Evolutionary conservation across 2,113 vertebrate genomes (phyloP), one percentile per base, ranked within the genome.

Genomic region (Enhydra lutris): DNA sequence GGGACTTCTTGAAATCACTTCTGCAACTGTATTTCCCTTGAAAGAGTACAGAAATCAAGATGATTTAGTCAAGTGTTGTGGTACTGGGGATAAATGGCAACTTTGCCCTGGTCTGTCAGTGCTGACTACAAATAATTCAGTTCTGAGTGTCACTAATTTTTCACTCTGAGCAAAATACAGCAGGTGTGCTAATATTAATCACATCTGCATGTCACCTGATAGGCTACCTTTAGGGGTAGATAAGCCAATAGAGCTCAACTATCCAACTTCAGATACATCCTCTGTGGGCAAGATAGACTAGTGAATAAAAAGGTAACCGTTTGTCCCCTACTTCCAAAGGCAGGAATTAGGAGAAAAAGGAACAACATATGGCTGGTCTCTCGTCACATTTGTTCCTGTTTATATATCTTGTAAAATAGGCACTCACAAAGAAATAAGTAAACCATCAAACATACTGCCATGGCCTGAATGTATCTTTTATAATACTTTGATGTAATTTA

Each of bases 401-500:
- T 80, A 29, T 59, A 6, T 29, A 45, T 76, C 45, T 61, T 63
- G 10, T 26, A 36, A 89, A 93, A 84, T 5, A 14, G 31, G 8
- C 47, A 42, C 31, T 61, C 39, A 67, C 74, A 89, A 85, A 86
- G 7, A 92, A 78, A 94, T 15, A 55, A 59, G 18, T 11, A 87
- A 88, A 80, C 17, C 10, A 78, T 69, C 14, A n/a, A n/a, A 73
- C 10, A 69, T 76, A 52, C 57, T 91, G 3, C 3, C 55, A 39
- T 50, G 17, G 42, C 4, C 45, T 57, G 34, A 13, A 9, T 6
- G 34, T 34, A 82, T 12, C 10, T 82, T 93, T 45, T 45, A 57
- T 23, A n/a, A 47, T 61, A 89, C 80, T 95, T 81, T 52, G 26
- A 89, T 84, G 21, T 88, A 84, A 57, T 91, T 96, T 55, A 90